Percentiles rank a stretch among this genome's conserved stretches.
Conservation (phyloP, 2,797 vertebrate species). For the Phaenicophaeus curvirostris region DNA sequence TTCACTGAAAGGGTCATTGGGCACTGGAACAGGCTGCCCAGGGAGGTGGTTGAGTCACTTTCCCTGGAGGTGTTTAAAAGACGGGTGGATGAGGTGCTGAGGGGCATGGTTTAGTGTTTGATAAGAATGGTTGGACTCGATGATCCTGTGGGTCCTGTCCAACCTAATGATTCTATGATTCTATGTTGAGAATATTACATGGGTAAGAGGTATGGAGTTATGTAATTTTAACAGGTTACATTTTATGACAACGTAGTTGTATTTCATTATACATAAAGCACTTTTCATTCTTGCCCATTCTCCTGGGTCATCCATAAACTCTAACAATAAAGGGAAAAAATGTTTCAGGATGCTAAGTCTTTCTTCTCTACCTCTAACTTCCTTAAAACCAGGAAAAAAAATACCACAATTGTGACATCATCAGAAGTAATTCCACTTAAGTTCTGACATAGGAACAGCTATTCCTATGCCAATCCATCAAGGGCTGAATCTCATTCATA, state of each 20-base stretch:
- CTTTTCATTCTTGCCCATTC: background rate
- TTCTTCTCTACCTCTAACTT: background rate
- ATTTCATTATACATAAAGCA: background rate
- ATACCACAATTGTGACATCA: fast-evolving
- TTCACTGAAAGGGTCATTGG: no score
- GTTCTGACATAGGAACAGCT: background rate
- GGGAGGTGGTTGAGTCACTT: no score
- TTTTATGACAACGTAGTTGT: background rate
- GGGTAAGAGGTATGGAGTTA: background rate
- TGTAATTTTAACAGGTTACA: background rate
- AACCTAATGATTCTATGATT: no score
- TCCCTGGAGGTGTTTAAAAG: no score
- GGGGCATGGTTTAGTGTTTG: no score
- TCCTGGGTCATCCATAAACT: background rate
- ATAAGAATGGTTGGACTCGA: no score
- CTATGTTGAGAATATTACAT: background rate
- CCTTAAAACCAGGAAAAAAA: background rate
- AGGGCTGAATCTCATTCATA: background rate
- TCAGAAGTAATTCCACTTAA: background rate
- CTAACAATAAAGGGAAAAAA: background rate
- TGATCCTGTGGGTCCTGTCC: no score
- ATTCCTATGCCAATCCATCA: background rate
- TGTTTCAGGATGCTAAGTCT: background rate
- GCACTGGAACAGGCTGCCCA: no score
- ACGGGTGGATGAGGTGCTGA: no score